Base-by-base conservation (phyloP, 1,140 invertebrate species). In the Megalonaias nervosa region DNA sequence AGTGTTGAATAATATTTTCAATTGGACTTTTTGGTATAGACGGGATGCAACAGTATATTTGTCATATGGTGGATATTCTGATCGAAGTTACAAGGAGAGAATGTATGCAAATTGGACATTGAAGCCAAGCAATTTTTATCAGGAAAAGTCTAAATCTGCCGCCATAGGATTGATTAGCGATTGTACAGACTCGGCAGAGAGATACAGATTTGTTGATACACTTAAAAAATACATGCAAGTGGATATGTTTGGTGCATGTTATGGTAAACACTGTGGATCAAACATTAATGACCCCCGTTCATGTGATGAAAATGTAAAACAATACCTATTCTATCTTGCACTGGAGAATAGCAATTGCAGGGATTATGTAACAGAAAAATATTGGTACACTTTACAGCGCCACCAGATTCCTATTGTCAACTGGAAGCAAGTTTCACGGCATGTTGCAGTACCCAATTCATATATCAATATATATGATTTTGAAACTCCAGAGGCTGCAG, bases 391-490 rank as follows among this genome's bases (percentile, higher is more conserved):
- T 16, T 68, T 89, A 48, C 26, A 72, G 19, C 68, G 83, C 55
- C 59, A 83, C 38, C 75, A 82, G 57, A 82, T 90, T 72, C 89
- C 89, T 2, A 84, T 90, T 21, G 88, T 88, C 5, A 77, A 82
- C 31, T 86, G 87, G 69, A 92, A 92, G 2, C 73, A 76, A 17
- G n/a, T 73, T 1, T 89, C 91, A 72, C 75, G 81, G 55, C 75
- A 77, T 60, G 48, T 84, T 14, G 85, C 85, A 4, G 87, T 88
- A 16, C 89, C 95, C 81, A 94, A 97, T 83, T 97, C 97, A 0
- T 96, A 93, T 88, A 96, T 99, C 48, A 97, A 99, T 91, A 95
- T 99, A 1, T 96, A 98, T 85, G 97, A 99, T 89, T 99, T 98
- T 88, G 93, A 94, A 5, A 95, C 95, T 16, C 94, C 97, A 0